Conservation (phyloP, 2,797 vertebrate species). For the Columba guinea region DNA sequence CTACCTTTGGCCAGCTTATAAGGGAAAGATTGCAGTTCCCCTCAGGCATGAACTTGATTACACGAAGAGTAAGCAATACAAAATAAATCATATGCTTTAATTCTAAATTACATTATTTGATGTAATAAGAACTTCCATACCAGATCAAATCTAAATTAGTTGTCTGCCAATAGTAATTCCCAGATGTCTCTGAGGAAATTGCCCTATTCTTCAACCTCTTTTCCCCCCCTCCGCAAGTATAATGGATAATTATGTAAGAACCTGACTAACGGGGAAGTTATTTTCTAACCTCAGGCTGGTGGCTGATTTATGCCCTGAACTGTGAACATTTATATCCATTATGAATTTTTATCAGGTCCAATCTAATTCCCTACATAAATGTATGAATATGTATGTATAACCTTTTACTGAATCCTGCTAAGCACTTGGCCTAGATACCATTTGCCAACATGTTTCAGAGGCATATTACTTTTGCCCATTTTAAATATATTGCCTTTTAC, state of each 20-base stretch:
- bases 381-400: constrained; percentile 64
- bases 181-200: constrained; percentile 57
- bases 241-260: constrained; percentile 57
- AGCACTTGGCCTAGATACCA: constrained; percentile 10
- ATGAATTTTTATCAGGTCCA: constrained; percentile 48
- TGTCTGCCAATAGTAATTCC: constrained; percentile 60
- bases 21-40: constrained; percentile 7
- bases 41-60: constrained; percentile 47
- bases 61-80: constrained; percentile 41
- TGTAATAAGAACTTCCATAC: constrained; percentile 58
- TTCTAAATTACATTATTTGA: constrained; percentile 57
- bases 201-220: constrained; percentile 59
- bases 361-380: constrained; percentile 48
- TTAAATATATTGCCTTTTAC: constrained; percentile 15
- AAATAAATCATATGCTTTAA: constrained; percentile 66
- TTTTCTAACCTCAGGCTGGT: constrained; percentile 43
- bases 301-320: constrained; percentile 56
- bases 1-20: not conserved
- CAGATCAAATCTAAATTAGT: constrained; percentile 59
- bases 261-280: constrained; percentile 36
- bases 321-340: constrained; percentile 58
- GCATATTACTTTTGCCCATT: not conserved
- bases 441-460: not conserved
- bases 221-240: not conserved
- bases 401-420: constrained; percentile 39